A percentile compares a stretch with the other conserved stretches of the same genome.
These are phyloP conservation scores for Oxygymnocypris stewartii DNA, from an alignment of 2,113 vertebrate species.

Conservation along the genomic window DNA sequence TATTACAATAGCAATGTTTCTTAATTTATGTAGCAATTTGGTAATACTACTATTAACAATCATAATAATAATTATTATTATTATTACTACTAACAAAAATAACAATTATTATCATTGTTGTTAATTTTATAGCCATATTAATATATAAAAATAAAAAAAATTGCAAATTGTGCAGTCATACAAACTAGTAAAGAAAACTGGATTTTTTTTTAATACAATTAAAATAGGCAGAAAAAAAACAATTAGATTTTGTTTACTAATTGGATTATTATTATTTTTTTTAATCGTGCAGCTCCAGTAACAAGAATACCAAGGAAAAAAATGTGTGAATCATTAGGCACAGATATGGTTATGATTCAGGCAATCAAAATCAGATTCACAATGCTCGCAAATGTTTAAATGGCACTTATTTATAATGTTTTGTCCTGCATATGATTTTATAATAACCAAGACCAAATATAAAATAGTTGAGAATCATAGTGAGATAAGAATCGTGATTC, in stretches of 20 bases:
- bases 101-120: background rate
- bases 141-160: background rate
- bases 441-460: background rate
- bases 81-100: background rate
- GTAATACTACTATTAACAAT: background rate
- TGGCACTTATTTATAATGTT: background rate
- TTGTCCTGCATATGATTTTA: background rate
- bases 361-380: too few relatives aligned
- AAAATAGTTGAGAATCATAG: background rate
- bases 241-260: background rate
- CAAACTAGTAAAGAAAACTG: too few relatives aligned
- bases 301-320: background rate
- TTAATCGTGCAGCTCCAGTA: background rate
- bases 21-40: background rate
- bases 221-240: background rate
- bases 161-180: too few relatives aligned
- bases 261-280: too few relatives aligned
- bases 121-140: background rate
- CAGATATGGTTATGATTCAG: too few relatives aligned
- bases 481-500: background rate
- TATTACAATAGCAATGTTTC: background rate
- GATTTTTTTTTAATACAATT: background rate
- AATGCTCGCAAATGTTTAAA: background rate
- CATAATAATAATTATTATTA: background rate
- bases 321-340: background rate